phyloP scores from a whole-genome alignment of 2,888 invertebrate genomes.

The Cephus runcator region DNA sequence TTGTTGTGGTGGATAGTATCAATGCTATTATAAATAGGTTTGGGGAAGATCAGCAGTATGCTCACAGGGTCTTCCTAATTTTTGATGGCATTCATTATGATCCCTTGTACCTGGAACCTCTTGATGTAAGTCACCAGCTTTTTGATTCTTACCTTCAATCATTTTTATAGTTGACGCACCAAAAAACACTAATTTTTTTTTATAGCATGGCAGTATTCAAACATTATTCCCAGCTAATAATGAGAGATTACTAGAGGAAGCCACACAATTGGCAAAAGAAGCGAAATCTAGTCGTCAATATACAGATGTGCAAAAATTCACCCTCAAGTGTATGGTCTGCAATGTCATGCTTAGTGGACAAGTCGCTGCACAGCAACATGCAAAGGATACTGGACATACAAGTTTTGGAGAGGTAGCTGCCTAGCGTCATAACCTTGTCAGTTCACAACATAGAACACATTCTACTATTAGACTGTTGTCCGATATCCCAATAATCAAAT shows the following conservation, averaged over 20 bases:
- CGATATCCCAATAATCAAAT: neutral
- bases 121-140: slow-evolving; percentile 71
- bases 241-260: slow-evolving; percentile 78
- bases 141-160: neutral
- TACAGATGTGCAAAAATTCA: slow-evolving; percentile 90
- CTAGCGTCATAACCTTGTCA: slow-evolving; percentile 29
- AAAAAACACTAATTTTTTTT: slow-evolving; percentile 39
- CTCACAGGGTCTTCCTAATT: slow-evolving; percentile 84
- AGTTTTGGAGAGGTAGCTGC: slow-evolving; percentile 78
- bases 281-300: slow-evolving; percentile 90
- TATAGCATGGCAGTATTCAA: slow-evolving; percentile 78
- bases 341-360: slow-evolving; percentile 81
- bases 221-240: slow-evolving; percentile 86
- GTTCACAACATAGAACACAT: neutral
- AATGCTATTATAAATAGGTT: slow-evolving; percentile 91
- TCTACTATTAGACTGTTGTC: neutral
- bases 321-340: slow-evolving; percentile 86
- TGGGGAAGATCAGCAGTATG: slow-evolving; percentile 90
- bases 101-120: slow-evolving; percentile 87
- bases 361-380: slow-evolving; percentile 85
- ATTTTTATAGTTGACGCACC: neutral
- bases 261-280: slow-evolving; percentile 86
- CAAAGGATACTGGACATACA: slow-evolving; percentile 84
- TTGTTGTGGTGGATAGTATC: slow-evolving; percentile 92
- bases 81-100: slow-evolving; percentile 98